Base-by-base conservation (phyloP, 2,113 vertebrate genomes). In the Pandion haliaetus region DNA sequence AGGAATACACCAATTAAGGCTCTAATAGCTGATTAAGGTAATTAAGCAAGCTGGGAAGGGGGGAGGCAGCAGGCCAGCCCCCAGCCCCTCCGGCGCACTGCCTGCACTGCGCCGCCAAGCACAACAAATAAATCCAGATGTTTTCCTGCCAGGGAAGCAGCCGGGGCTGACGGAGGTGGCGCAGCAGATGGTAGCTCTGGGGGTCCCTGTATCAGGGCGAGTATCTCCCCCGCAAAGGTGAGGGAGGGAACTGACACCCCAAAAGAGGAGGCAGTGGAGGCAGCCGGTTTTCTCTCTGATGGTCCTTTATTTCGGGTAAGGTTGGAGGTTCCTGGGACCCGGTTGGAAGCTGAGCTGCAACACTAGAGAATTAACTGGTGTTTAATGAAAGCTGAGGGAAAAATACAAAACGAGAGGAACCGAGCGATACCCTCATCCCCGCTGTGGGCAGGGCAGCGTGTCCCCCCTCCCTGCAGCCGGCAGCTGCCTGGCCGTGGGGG, bases 341-440 rank as follows among this genome's bases (percentile, higher is more conserved):
- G 8, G 73, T 5, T 6, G 0, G 78, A 96, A 87, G 93, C 78
- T 36, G 78, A 89, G 81, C 13, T 54, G 93, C 50, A 26, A 14
- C 7, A 5, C 88, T 90, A 25, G 58, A 88, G 40, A 92, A 90
- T 86, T 82, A 92, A 61, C 44, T n/a, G 66, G 54, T 80, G 54
- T 91, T 88, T 94, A 83, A 96, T 61, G 54, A 80, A 97, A 97
- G 96, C 95, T 15, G 80, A 94, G 76, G 86, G 26, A 32, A 70
- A 91, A 82, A 24, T 50, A 93, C 50, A 90, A 92, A 70, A 63
- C 0, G 0, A 74, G 42, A 82, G 50, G 69, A 85, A 74, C 1
- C 1, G 9, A 19, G 50, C 3, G 8, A 90, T 74, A 61, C 12
- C 61, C 18, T 28, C 24, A 1, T 12, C 58, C 54, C 19, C 7